These are phyloP conservation scores for Cynaeus angustus DNA, from an alignment of 2,888 invertebrate genomes.

Conservation along the genomic window DNA sequence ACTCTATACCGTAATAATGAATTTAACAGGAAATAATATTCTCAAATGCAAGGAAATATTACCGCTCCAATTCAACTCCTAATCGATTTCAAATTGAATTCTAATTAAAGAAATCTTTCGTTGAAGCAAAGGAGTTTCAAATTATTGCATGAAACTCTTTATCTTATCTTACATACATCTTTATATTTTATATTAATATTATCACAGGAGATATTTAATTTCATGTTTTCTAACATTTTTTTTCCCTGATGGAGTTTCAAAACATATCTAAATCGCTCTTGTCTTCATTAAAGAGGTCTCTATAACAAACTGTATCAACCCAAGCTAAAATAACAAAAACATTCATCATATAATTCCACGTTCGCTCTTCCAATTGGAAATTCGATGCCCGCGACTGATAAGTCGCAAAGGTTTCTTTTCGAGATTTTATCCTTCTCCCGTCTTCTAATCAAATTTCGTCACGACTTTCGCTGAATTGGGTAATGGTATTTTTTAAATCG, in stretches of 20 bases:
- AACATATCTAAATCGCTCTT: too few relatives aligned
- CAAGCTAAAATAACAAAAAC: constrained; percentile 21
- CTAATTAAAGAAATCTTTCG: constrained; percentile 42
- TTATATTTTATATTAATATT: too few relatives aligned
- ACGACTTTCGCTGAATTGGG: constrained; percentile 37
- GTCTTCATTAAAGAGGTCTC: too few relatives aligned
- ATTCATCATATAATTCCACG: constrained; percentile 38
- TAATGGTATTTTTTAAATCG: constrained; percentile 41
- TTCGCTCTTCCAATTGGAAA: constrained; percentile 25
- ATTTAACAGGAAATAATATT: constrained; percentile 46
- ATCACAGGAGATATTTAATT: too few relatives aligned
- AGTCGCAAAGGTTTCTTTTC: constrained; percentile 36
- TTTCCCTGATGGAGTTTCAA: too few relatives aligned
- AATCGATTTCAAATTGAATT: constrained; percentile 47
- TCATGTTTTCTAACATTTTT: too few relatives aligned
- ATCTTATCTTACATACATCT: too few relatives aligned
- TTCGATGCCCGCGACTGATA: constrained; percentile 39
- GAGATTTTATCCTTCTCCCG: constrained; percentile 27
- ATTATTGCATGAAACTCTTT: constrained; percentile 11
- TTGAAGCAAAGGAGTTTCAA: constrained; percentile 26
- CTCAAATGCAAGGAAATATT: constrained; percentile 22
- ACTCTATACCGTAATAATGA: constrained; percentile 39
- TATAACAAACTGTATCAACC: too few relatives aligned
- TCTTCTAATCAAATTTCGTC: constrained; percentile 44
- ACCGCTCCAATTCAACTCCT: constrained; percentile 37